phyloP scores from a whole-genome alignment of 2,888 invertebrate species.

The Leptinotarsa juncta region DNA sequence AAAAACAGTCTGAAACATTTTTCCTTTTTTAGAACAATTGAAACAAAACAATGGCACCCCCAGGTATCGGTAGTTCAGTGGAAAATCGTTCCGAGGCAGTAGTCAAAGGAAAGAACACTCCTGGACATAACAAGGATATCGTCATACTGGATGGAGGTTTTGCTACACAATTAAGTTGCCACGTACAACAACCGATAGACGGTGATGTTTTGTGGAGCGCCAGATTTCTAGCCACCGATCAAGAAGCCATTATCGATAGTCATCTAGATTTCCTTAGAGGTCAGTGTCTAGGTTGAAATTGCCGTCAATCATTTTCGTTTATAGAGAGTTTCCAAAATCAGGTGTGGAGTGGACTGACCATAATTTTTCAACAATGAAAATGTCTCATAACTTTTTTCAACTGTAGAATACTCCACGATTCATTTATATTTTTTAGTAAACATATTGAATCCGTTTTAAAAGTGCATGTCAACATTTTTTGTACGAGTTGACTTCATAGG shows the following conservation, averaged over 20 bases:
- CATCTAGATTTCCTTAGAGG: slow-evolving; percentile 86
- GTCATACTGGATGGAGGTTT: slow-evolving; percentile 80
- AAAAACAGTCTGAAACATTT: too few relatives aligned
- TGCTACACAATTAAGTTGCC: slow-evolving; percentile 82
- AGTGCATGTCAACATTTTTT: too few relatives aligned
- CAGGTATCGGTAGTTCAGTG: slow-evolving; percentile 55
- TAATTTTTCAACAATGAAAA: too few relatives aligned
- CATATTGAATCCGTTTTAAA: too few relatives aligned
- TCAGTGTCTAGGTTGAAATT: slow-evolving; percentile 54
- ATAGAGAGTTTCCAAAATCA: too few relatives aligned
- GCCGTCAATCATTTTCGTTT: not conserved
- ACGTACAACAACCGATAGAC: slow-evolving; percentile 81
- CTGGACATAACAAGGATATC: slow-evolving; percentile 45
- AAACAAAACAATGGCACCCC: slow-evolving; percentile 54
- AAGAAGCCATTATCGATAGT: slow-evolving; percentile 81
- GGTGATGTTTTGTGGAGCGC: slow-evolving; percentile 93
- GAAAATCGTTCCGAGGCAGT: slow-evolving; percentile 32
- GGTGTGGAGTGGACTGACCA: too few relatives aligned
- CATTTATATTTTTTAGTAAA: too few relatives aligned
- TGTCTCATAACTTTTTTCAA: too few relatives aligned
- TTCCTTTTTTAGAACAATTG: not conserved
- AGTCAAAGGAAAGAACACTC: slow-evolving; percentile 1
- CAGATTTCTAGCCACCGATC: slow-evolving; percentile 82
- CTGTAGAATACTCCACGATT: too few relatives aligned
- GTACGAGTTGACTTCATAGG: too few relatives aligned